Evolutionary conservation across 2,797 vertebrate genomes (phyloP), one percentile per base, ranked within the genome.

Genomic region (Acanthurus leucopareius): DNA sequence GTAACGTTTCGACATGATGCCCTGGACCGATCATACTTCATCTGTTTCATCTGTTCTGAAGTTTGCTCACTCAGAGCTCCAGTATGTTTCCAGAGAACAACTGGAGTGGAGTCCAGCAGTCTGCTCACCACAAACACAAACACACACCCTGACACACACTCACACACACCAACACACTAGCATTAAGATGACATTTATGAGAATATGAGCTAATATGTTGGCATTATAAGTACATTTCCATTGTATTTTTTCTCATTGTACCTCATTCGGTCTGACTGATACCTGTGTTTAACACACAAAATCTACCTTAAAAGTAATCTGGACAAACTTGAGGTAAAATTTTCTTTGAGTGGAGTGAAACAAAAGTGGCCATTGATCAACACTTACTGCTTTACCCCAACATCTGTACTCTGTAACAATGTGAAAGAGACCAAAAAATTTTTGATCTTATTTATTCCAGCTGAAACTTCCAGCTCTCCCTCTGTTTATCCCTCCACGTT

Each of bases 401-500:
- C 28, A 32, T 32, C 3, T 32, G 28, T 4, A 25, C 28, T 32
- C 28, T 32, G 28, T 32, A 32, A 32, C 2, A 32, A 32, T 32
- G 28, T 32, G 28, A 32, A 40, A 51, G 0, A 38, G 22, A 71
- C 25, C 40, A 48, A 17, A n/a, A n/a, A 35, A 40, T 73, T 20
- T 48, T 53, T 5, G 3, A 32, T 19, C 32, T 57, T 75, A 58
- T 17, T 73, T 28, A 53, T 60, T 68, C 13, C 49, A 63, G 63
- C 69, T 82, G 59, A 62, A 32, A 66, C 44, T 49, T 82, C 64
- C 7, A 20, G 83, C 38, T 49, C 49, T 75, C 68, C 6, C 59
- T 77, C 40, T 65, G 9, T 83, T 79, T 80, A 60, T 88, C 67
- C 67, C 65, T 89, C 86, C 84, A 87, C 62, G 58, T 82, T 85